phyloP scores from a whole-genome alignment of 64 coral and sea anemone species.

The Cladopsammia gracilis region DNA sequence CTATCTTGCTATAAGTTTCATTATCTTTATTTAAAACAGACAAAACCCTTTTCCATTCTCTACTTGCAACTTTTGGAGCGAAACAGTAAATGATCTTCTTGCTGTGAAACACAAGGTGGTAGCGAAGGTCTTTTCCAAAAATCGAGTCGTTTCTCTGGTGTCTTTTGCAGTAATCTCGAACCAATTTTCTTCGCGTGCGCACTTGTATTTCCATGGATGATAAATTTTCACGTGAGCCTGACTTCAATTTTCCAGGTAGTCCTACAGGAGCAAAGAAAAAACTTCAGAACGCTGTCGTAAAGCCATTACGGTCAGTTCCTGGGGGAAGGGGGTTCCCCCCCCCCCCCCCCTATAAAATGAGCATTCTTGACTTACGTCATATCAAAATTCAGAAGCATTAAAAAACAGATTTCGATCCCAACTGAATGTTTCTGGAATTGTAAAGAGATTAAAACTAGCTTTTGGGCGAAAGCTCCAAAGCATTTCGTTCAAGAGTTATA shows the following conservation, averaged over 20 bases:
- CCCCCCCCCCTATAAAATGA: too few relatives aligned
- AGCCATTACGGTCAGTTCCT: too few relatives aligned
- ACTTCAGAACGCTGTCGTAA: too few relatives aligned
- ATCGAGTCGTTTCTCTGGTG: not conserved
- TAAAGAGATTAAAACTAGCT: too few relatives aligned
- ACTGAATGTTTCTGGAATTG: too few relatives aligned
- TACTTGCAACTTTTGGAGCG: constrained; percentile 35
- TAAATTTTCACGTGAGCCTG: not conserved
- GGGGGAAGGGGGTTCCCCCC: too few relatives aligned
- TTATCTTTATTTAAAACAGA: constrained; percentile 23
- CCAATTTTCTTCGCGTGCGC: not conserved
- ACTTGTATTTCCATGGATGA: not conserved
- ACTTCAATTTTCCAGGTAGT: not conserved
- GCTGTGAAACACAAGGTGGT: constrained; percentile 1
- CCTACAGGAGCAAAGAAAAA: not conserved
- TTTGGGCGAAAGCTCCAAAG: too few relatives aligned
- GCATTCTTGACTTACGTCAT: too few relatives aligned
- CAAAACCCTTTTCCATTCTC: constrained; percentile 4
- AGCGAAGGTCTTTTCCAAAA: constrained; percentile 17
- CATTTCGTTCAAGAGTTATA: too few relatives aligned
- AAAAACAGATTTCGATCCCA: too few relatives aligned
- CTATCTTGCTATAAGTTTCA: not conserved
- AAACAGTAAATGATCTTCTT: constrained; percentile 43
- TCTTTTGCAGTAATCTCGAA: constrained; percentile 37
- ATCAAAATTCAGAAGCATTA: too few relatives aligned